Evolutionary conservation across 2,888 invertebrate genomes (phyloP).

Genomic region (Thereva unica): DNA sequence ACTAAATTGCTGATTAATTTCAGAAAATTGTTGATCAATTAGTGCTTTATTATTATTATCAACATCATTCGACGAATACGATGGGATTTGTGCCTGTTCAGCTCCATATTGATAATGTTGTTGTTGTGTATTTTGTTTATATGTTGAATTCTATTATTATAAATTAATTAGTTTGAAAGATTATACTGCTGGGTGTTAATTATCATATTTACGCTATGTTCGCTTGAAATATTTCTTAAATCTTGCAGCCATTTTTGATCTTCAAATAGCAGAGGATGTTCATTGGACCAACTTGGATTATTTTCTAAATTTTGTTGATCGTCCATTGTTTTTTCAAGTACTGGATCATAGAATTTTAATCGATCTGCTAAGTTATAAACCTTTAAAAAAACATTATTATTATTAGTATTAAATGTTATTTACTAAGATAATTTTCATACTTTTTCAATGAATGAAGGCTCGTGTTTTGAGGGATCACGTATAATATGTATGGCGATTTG

Average conservation of each 20-base stretch:
- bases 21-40: slow-evolving; percentile 56
- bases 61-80: not conserved
- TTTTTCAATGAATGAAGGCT: slow-evolving; percentile 61
- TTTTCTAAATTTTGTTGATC: slow-evolving; percentile 51
- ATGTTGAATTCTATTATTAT: not conserved
- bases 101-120: not conserved
- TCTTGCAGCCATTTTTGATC: slow-evolving; percentile 57
- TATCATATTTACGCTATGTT: slow-evolving; percentile 44
- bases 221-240: slow-evolving; percentile 49
- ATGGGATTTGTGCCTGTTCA: slow-evolving; percentile 8
- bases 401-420: not conserved
- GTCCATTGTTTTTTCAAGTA: slow-evolving; percentile 52
- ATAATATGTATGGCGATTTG: slow-evolving; percentile 72
- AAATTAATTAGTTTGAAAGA: not conserved
- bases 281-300: slow-evolving; percentile 49
- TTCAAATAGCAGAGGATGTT: slow-evolving; percentile 58
- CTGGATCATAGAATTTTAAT: slow-evolving; percentile 73
- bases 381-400: slow-evolving; percentile 45
- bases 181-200: not conserved
- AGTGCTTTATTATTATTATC: slow-evolving; percentile 30
- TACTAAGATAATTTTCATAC: slow-evolving; percentile 48
- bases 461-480: slow-evolving; percentile 62
- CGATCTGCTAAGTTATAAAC: slow-evolving; percentile 63
- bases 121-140: too few species aligned
- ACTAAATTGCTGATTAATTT: slow-evolving; percentile 56